A percentile compares a stretch with the other conserved stretches of the same genome.
Conservation (phyloP, 2,888 invertebrate species). For the Lepetodrilus schrolli region DNA sequence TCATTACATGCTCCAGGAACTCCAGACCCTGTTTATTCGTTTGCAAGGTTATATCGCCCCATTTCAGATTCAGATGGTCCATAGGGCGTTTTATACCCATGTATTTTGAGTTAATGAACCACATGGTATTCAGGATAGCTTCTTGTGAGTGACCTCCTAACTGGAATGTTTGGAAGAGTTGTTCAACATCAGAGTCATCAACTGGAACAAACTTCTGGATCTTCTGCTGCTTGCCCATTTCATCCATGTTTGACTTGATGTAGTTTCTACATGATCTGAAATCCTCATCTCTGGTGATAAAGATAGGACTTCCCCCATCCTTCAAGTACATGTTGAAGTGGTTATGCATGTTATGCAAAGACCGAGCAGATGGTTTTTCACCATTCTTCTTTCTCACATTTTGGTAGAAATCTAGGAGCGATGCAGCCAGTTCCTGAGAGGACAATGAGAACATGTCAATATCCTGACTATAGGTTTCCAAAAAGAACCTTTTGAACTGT, state of each 20-base stretch:
- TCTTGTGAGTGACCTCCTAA: neutral
- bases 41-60: neutral
- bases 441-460: neutral
- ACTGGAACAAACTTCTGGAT: neutral
- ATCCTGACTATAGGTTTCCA: neutral
- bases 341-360: neutral
- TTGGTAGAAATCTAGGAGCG: constrained; percentile 1
- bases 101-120: neutral
- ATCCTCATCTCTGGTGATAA: neutral
- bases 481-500: neutral
- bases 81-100: neutral
- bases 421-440: neutral
- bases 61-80: neutral
- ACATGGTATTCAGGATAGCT: neutral
- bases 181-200: neutral
- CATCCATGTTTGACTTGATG: neutral
- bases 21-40: neutral
- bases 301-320: neutral
- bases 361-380: neutral
- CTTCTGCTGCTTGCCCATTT: neutral
- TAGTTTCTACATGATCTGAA: neutral
- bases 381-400: neutral
- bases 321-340: constrained; percentile 4
- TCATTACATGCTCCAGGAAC: neutral
- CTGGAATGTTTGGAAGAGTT: neutral